Evolutionary conservation across 2,113 vertebrate species (phyloP).

Genomic region (Campylomormyrus tamandua): DNA sequence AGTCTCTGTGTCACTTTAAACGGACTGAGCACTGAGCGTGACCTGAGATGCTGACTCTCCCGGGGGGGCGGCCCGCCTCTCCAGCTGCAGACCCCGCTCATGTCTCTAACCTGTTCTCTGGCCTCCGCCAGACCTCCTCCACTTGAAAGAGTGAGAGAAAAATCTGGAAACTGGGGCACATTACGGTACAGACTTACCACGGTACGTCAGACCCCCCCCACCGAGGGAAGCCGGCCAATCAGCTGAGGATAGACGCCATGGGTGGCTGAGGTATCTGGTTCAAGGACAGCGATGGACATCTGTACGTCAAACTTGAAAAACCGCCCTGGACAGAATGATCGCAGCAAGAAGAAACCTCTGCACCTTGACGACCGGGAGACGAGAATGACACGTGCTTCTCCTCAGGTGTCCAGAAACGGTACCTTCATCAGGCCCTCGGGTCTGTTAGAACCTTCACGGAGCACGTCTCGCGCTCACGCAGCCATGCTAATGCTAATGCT

Average conservation of each 20-base stretch:
- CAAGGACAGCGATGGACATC: not conserved
- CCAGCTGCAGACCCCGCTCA: not conserved
- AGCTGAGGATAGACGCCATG: not conserved
- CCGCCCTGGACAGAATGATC: not conserved
- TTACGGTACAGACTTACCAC: not conserved
- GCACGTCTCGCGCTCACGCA: not conserved
- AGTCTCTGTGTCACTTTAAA: not conserved
- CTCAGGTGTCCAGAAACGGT: not conserved
- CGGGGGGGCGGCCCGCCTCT: not conserved
- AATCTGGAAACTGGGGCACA: not conserved
- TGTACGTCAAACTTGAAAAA: not conserved
- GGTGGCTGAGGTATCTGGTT: not conserved
- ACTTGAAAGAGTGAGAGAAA: not conserved
- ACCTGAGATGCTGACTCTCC: not conserved
- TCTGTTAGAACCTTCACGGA: not conserved
- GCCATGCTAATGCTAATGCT: not conserved
- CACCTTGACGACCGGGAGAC: not conserved
- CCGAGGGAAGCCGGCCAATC: not conserved
- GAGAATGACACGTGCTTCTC: not conserved
- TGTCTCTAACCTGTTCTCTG: not conserved
- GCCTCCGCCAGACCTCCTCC: not conserved
- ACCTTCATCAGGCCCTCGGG: not conserved
- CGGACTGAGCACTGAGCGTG: not conserved
- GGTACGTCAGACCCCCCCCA: not conserved
- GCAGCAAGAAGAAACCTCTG: not conserved